Base-by-base conservation (phyloP, 1,140 invertebrate genomes). In the Bombyx mandarina region DNA sequence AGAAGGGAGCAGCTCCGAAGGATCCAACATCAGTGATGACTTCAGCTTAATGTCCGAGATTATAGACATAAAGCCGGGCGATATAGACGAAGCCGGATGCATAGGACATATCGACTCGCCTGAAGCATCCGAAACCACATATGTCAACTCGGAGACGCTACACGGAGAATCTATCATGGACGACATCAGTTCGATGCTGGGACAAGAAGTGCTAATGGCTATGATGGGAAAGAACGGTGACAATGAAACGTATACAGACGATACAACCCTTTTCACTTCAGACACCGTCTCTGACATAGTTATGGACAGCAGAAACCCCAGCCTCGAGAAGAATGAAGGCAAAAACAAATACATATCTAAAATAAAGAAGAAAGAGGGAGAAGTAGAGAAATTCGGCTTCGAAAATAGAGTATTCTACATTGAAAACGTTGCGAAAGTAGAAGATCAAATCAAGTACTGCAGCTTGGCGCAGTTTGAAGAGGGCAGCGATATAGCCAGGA, bases 91-190 rank as follows among this genome's bases (percentile, higher is more conserved):
- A 56, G 84, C 86, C n/a, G 88, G 83, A 45, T 87, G 90, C 49
- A 93, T 95, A 10, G 90, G 91, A 8, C 94, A 95, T 67, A 95
- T 95, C 49, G 94, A 95, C 64, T 95, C 93, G 0, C 93, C 94
- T 0, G 94, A 95, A 86, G 90, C 91, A 47, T 94, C 93, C 1
- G 94, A 95, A 54, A 90, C 91, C 1, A 92, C 91, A 2, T 89
- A 89, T 57, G 81, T 89, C 42, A 90, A 90, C 65, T 92, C 91
- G 7, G 93, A 94, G 67, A 88, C 91, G 1, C 87, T 93, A 61
- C 93, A 92, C 55, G 93, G 93, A 4, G 93, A 94, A 76, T 94
- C 93, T 50, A 89, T 94, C 8, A 90, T 94, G 76, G 93, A 94
- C 56, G 93, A 94, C 68, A 90, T 94, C 7, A 94, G 93, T 70